Evolutionary conservation across 2,797 vertebrate species (phyloP).

Genomic region (Eurystomus glaucurus): DNA sequence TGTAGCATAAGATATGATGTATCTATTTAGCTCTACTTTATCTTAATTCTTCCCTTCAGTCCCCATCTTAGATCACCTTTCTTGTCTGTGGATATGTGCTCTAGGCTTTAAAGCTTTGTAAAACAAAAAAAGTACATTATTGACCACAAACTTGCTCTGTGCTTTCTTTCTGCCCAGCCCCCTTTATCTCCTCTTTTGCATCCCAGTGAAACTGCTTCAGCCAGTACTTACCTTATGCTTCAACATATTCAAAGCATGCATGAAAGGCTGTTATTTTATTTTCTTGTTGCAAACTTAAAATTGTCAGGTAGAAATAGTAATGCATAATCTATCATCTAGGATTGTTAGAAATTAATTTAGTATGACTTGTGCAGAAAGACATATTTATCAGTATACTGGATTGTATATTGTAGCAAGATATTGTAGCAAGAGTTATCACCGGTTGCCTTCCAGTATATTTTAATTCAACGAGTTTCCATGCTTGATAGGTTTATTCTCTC

Average conservation of each 20-base stretch:
- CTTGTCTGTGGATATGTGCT: background rate
- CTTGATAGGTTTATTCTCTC: background rate
- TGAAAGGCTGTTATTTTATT: background rate
- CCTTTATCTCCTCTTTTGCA: background rate
- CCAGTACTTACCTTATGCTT: background rate
- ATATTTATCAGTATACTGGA: background rate
- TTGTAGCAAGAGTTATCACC: background rate
- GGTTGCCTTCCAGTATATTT: background rate
- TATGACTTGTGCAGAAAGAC: background rate
- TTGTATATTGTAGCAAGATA: too few relatives aligned
- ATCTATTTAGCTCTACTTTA: background rate
- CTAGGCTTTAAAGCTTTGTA: background rate
- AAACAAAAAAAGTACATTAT: background rate
- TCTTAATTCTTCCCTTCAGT: background rate
- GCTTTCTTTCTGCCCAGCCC: background rate
- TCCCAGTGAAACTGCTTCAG: background rate
- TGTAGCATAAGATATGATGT: background rate
- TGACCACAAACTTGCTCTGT: background rate
- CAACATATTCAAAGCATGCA: background rate
- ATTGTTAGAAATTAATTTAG: background rate
- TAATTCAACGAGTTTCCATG: background rate
- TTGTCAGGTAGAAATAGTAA: background rate
- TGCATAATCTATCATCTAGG: background rate
- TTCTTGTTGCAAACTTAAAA: background rate
- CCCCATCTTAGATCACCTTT: background rate